Conservation (phyloP, 2,113 vertebrate genomes). For the Leptocoma aspasia region DNA sequence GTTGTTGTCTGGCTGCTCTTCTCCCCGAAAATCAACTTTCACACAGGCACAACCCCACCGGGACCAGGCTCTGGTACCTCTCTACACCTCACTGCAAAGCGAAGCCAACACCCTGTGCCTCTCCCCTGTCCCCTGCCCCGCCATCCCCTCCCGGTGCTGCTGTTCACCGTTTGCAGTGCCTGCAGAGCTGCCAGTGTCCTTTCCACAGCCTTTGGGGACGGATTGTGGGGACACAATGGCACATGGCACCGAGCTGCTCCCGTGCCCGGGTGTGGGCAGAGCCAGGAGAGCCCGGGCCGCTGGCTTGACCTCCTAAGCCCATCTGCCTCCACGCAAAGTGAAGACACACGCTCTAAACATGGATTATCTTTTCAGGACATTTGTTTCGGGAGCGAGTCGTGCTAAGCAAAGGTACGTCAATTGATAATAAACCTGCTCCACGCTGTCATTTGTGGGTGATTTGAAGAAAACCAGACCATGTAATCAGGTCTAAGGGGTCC, state of each 20-base stretch:
- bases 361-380: constrained; percentile 61
- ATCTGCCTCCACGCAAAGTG: constrained; percentile 17
- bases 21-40: not conserved
- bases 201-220: fast-evolving
- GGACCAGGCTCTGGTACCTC: not conserved
- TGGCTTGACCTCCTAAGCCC: constrained; percentile 42
- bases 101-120: not conserved
- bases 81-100: not conserved
- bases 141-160: not conserved
- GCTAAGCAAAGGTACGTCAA: constrained; percentile 70
- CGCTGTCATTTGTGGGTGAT: constrained; percentile 68
- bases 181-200: not conserved
- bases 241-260: fast-evolving
- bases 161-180: not conserved
- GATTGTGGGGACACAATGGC: fast-evolving
- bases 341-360: constrained; percentile 20
- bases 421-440: constrained; percentile 68
- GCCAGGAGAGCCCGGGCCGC: not conserved
- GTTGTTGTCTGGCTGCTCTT: not conserved
- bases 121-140: not conserved
- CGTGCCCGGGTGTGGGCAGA: not conserved
- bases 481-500: constrained; percentile 74
- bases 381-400: constrained; percentile 51
- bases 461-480: constrained; percentile 75
- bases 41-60: not conserved